A percentile compares a stretch with the other conserved stretches of the same genome.
phyloP scores from a whole-genome alignment of 2,888 invertebrate genomes.

The Deilephila elpenor region DNA sequence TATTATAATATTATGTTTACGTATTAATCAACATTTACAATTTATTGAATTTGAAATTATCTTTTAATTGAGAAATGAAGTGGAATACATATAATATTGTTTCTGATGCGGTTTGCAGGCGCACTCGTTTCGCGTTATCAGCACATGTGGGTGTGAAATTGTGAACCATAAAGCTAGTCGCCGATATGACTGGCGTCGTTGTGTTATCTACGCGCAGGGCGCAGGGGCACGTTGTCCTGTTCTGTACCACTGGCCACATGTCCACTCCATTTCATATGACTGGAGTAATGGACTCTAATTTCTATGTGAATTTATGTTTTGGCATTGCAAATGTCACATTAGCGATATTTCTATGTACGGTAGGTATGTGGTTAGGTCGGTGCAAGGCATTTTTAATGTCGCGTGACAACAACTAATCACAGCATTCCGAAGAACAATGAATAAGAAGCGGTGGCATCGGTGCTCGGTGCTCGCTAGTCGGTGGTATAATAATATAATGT shows the following conservation, averaged over 20 bases:
- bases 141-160: slow-evolving; percentile 50
- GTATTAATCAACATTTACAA: not conserved
- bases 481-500: slow-evolving; percentile 56
- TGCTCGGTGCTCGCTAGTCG: not conserved
- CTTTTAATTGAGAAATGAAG: not conserved
- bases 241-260: slow-evolving; percentile 32
- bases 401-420: slow-evolving; percentile 62
- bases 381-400: slow-evolving; percentile 55
- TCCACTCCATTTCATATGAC: not conserved
- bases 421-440: slow-evolving; percentile 55
- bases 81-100: slow-evolving; percentile 30
- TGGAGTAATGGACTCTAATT: not conserved
- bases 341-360: slow-evolving; percentile 36
- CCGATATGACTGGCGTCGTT: slow-evolving; percentile 47
- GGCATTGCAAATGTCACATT: not conserved
- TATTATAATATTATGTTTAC: not conserved
- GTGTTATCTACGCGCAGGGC: slow-evolving; percentile 43
- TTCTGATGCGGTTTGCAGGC: slow-evolving; percentile 32
- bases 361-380: slow-evolving; percentile 27
- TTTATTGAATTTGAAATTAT: not conserved
- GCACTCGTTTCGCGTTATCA: slow-evolving; percentile 45
- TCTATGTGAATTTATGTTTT: not conserved
- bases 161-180: slow-evolving; percentile 50
- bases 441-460: slow-evolving; percentile 48
- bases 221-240: slow-evolving; percentile 40